These are phyloP conservation scores for Helicoverpa armigera DNA, from an alignment of 1,140 invertebrate species.

Conservation along the genomic window DNA sequence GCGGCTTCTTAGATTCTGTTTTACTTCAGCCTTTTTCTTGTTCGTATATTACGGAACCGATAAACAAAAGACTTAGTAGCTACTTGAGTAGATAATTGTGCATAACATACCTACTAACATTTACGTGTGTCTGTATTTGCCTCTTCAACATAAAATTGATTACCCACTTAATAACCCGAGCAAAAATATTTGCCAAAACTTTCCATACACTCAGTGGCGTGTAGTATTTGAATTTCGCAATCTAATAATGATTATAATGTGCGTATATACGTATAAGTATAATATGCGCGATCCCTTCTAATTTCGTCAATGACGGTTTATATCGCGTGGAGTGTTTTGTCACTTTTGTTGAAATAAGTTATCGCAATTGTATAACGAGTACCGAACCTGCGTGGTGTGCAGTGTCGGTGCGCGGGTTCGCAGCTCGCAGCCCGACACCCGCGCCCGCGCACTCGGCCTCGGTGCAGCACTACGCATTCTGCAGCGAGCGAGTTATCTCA, in stretches of 20 bases:
- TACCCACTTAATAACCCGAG: neutral
- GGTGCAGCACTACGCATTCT: neutral
- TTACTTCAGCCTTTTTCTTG: slow-evolving; percentile 4
- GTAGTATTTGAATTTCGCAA: slow-evolving; percentile 40
- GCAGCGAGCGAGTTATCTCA: neutral
- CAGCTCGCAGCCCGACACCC: neutral
- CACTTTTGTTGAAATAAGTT: slow-evolving; percentile 45
- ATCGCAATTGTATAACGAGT: slow-evolving; percentile 45
- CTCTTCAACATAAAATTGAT: neutral
- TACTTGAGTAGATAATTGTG: neutral
- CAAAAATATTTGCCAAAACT: slow-evolving; percentile 20
- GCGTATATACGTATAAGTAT: slow-evolving; percentile 34
- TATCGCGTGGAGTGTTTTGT: slow-evolving; percentile 41
- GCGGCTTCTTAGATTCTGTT: neutral
- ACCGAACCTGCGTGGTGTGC: neutral
- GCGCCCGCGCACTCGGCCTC: neutral
- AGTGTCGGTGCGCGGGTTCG: neutral
- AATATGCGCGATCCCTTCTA: slow-evolving; percentile 36
- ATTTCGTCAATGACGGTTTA: slow-evolving; percentile 46
- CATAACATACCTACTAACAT: neutral
- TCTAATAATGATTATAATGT: slow-evolving; percentile 42
- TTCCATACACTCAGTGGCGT: slow-evolving; percentile 15
- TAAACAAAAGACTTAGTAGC: neutral
- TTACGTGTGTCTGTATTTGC: neutral
- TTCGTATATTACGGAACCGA: neutral